Conservation (phyloP, 2,113 vertebrate species). For the Cottus gobio region DNA sequence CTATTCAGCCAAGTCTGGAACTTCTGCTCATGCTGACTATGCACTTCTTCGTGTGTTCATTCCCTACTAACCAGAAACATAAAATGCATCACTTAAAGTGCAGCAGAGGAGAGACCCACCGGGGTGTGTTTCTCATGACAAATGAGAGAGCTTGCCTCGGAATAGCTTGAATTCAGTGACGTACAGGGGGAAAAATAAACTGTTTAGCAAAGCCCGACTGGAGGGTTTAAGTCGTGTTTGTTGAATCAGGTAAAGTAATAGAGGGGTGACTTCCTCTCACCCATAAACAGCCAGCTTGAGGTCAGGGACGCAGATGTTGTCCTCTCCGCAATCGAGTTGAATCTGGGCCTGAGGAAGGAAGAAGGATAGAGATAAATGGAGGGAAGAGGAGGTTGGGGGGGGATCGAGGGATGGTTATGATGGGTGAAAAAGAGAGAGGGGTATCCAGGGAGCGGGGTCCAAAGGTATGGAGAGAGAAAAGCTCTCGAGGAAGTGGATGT, state of each 20-base stretch:
- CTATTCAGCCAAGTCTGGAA: background rate
- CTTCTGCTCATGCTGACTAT: background rate
- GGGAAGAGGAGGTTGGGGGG: conserved; percentile 3
- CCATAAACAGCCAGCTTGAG: conserved; percentile 85
- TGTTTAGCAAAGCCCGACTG: background rate
- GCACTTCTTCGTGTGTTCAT: background rate
- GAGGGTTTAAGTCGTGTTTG: conserved; percentile 24
- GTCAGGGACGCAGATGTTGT: conserved; percentile 91
- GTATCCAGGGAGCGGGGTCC: conserved; percentile 15
- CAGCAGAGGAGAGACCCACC: background rate
- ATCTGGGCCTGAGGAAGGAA: conserved; percentile 84
- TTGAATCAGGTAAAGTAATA: conserved; percentile 31
- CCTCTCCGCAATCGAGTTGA: conserved; percentile 89
- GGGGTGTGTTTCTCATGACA: background rate
- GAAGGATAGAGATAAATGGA: conserved; percentile 7
- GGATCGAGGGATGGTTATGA: conserved; percentile 10
- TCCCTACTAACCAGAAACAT: conserved; percentile 15
- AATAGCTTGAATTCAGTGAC: background rate
- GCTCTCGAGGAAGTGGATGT: conserved; percentile 56
- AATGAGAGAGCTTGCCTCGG: background rate
- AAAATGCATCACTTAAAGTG: conserved; percentile 16
- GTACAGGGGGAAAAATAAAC: background rate
- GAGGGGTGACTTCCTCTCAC: conserved; percentile 78
- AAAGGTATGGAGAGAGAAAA: conserved; percentile 45
- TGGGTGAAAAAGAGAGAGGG: conserved; percentile 23